These are phyloP conservation scores for Chironomus striatipennis DNA, from an alignment of 1,140 invertebrate genomes.

Conservation along the genomic window DNA sequence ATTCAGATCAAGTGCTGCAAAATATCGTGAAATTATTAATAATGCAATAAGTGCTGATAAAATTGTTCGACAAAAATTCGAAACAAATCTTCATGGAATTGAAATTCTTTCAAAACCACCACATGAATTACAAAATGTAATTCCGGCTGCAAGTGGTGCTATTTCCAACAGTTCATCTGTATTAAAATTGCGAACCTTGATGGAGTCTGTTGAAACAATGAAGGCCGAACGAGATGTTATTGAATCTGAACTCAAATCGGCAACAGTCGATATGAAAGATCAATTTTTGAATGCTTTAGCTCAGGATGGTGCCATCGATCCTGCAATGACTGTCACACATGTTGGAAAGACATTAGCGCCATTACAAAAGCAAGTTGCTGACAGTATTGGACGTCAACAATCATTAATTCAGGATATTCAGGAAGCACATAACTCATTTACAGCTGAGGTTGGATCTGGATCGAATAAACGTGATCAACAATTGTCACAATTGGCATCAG, in stretches of 20 bases:
- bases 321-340: slow-evolving; percentile 62
- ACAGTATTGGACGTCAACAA: slow-evolving; percentile 72
- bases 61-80: slow-evolving; percentile 81
- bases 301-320: slow-evolving; percentile 79
- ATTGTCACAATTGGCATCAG: slow-evolving; percentile 77
- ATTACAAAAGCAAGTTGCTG: slow-evolving; percentile 68
- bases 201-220: slow-evolving; percentile 74
- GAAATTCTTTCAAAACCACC: slow-evolving; percentile 70
- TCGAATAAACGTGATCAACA: slow-evolving; percentile 65
- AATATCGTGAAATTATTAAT: slow-evolving; percentile 87
- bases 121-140: slow-evolving; percentile 50
- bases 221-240: slow-evolving; percentile 84
- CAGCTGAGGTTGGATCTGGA: slow-evolving; percentile 56
- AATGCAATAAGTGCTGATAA: slow-evolving; percentile 71
- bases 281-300: slow-evolving; percentile 71
- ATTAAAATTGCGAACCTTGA: slow-evolving; percentile 61
- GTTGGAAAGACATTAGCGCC: slow-evolving; percentile 73
- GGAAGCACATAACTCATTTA: slow-evolving; percentile 63
- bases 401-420: slow-evolving; percentile 68
- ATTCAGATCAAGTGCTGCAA: slow-evolving; percentile 73
- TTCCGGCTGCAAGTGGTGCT: slow-evolving; percentile 50
- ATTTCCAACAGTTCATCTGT: slow-evolving; percentile 53
- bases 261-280: slow-evolving; percentile 75
- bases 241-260: slow-evolving; percentile 77
- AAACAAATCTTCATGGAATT: slow-evolving; percentile 66